Percentiles rank a stretch among this genome's conserved stretches.
These are phyloP conservation scores for Agonopterix subpropinquella DNA, from an alignment of 2,888 invertebrate genomes.

Conservation along the genomic window DNA sequence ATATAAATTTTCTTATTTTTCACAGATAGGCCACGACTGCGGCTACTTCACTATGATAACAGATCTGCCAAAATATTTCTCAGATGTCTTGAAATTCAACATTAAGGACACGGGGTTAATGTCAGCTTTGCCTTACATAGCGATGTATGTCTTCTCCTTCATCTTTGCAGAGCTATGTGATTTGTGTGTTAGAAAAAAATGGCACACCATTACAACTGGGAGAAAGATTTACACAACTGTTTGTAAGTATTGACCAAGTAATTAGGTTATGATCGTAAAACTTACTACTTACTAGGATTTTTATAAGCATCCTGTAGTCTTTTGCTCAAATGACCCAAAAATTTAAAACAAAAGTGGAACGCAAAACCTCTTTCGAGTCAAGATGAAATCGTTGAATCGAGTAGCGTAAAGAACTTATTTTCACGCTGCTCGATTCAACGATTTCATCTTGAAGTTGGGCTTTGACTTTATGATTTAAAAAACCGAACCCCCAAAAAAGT, in stretches of 20 bases:
- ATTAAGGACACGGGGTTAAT: constrained; percentile 78
- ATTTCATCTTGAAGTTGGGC: too few species aligned
- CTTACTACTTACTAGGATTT: too few species aligned
- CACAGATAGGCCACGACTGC: constrained; percentile 80
- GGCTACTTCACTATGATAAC: constrained; percentile 83
- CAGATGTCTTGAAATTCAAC: constrained; percentile 79
- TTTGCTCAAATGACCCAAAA: too few species aligned
- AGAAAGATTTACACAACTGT: constrained; percentile 81
- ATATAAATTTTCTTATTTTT: background rate
- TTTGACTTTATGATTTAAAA: too few species aligned
- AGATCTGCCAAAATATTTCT: constrained; percentile 82
- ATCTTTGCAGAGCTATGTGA: constrained; percentile 81
- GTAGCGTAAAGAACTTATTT: too few species aligned
- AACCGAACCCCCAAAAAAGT: too few species aligned
- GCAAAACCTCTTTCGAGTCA: too few species aligned
- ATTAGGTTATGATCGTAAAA: too few species aligned
- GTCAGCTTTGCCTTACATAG: constrained; percentile 79
- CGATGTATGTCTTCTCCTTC: constrained; percentile 81
- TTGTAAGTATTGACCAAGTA: constrained; percentile 59
- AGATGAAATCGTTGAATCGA: too few species aligned
- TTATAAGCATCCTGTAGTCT: too few species aligned
- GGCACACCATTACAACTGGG: constrained; percentile 73
- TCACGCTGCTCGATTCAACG: too few species aligned
- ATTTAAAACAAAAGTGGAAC: too few species aligned
- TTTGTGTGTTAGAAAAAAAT: constrained; percentile 77